Evolutionary conservation across 2,797 vertebrate species (phyloP).

Genomic region (Threskiornis aethiopicus): DNA sequence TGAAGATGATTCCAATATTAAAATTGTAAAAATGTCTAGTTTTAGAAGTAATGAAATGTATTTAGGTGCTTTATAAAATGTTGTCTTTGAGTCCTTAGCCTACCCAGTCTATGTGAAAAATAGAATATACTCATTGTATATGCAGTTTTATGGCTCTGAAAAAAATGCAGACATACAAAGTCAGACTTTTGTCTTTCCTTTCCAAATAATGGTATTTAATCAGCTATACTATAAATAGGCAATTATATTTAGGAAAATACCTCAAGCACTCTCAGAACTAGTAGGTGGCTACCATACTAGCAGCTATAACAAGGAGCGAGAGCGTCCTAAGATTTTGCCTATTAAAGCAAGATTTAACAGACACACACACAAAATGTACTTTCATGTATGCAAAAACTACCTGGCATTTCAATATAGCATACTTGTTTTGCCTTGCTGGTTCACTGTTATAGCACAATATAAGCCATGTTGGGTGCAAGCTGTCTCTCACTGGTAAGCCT

Average conservation of each 20-base stretch:
- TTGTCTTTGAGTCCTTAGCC: background rate
- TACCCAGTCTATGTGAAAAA: background rate
- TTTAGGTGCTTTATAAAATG: background rate
- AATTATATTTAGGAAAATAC: background rate
- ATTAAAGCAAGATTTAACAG: background rate
- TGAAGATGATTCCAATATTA: background rate
- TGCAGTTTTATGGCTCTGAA: background rate
- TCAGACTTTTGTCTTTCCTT: background rate
- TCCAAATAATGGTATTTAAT: background rate
- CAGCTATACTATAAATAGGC: background rate
- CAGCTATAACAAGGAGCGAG: background rate
- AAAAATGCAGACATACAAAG: background rate
- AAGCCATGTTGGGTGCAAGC: background rate
- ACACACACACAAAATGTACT: background rate
- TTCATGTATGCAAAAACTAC: background rate
- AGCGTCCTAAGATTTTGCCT: background rate
- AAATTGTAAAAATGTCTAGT: background rate
- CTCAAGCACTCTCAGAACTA: background rate
- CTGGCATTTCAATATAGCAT: background rate
- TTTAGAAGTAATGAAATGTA: background rate
- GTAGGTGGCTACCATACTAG: background rate
- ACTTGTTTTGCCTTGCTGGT: background rate
- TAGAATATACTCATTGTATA: background rate
- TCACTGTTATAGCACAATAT: background rate
- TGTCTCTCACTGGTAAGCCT: background rate